Base-by-base conservation (phyloP, 2,113 vertebrate species). In the Hylia prasina region DNA sequence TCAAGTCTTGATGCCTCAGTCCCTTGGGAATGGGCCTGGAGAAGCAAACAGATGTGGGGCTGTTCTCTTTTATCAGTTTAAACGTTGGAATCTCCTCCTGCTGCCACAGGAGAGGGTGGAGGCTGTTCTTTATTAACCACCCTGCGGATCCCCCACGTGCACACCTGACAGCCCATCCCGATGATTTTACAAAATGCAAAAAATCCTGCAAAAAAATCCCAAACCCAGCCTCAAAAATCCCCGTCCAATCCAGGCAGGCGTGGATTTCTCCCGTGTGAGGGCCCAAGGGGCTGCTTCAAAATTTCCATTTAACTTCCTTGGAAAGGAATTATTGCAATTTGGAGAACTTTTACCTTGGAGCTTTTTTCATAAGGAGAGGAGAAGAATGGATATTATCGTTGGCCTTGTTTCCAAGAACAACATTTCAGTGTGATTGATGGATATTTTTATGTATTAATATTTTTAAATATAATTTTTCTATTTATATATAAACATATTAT, bases 51-150 rank as follows among this genome's bases (percentile, higher is more conserved):
- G 58, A 11, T 4, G 21, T 42, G 25, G 57, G 60, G 25, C 11
- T 82, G 19, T 7, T n/a, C 33, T 61, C 24, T 15, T 51, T 16
- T 5, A 40, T 35, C 77, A 13, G 0, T 1, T 3, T 7, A 24
- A 82, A 21, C 4, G 16, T 10, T 25, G 27, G 20, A 8, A 11
- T 15, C 5, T 11, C 31, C 40, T 4, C 1, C 56, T 51, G 13
- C 50, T 82, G 3, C 31, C 7, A 5, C 31, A 4, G 68, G 18
- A 1, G 64, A 4, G 9, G 25, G 7, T 0, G 2, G 10, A 13
- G 47, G 13, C 39, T 25, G 31, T 5, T 57, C 31, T 10, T 2
- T 8, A 1, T 10, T 4, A 5, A 33, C 4, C 12, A 11, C 3
- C 39, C 69, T 2, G 6, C 8, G 40, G 48, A 27, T 27, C 19